Conservation (phyloP, 2,888 invertebrate species). For the Arctia plantaginis region DNA sequence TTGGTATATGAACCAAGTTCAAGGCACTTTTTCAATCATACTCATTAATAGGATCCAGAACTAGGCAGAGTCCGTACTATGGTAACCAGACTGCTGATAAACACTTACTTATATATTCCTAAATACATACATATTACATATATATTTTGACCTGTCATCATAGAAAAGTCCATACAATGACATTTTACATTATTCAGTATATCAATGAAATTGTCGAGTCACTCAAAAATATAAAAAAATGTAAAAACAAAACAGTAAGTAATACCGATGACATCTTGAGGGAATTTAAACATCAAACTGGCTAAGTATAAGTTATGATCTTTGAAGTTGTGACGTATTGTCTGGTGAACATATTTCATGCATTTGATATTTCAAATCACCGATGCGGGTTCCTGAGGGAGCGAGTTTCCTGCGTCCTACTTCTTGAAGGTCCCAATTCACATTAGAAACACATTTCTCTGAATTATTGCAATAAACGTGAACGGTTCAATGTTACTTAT, state of each 20-base stretch:
- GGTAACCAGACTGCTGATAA: no score
- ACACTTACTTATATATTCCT: no score
- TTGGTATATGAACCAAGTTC: no score
- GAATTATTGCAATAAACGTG: not conserved
- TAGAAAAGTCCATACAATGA: no score
- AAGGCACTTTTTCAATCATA: no score
- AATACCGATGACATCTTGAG: not conserved
- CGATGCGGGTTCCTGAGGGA: constrained; percentile 7
- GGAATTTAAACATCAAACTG: not conserved
- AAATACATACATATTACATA: no score
- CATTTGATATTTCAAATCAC: constrained; percentile 3
- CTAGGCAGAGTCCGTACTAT: no score
- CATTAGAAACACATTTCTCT: not conserved
- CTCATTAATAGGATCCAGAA: no score
- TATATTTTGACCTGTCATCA: no score
- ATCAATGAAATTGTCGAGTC: not conserved
- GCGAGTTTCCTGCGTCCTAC: not conserved
- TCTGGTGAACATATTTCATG: not conserved
- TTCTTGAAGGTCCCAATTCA: not conserved
- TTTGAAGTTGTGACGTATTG: constrained; percentile 7
- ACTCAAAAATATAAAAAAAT: not conserved
- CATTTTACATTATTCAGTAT: not conserved
- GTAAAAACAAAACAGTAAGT: not conserved
- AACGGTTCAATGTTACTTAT: not conserved
- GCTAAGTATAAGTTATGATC: not conserved